phyloP scores from a whole-genome alignment of 2,888 invertebrate species.

The Drosophila rubida region DNA sequence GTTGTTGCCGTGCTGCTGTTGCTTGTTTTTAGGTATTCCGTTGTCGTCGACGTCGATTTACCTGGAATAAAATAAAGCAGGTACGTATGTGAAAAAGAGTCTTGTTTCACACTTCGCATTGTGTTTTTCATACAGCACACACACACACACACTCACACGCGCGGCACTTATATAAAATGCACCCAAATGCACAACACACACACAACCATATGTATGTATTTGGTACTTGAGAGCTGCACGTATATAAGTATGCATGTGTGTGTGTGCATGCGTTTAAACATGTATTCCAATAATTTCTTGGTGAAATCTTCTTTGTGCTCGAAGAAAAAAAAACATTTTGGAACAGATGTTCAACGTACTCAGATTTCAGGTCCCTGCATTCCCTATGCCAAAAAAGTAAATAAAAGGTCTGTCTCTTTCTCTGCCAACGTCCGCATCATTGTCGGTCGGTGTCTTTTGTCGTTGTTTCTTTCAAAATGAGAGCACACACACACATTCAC shows the following conservation, averaged over 20 bases:
- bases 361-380: conserved; percentile 67
- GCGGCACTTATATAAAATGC: conserved; percentile 44
- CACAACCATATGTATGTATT: too few relatives aligned
- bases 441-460: conserved; percentile 36
- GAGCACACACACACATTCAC: conserved; percentile 54
- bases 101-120: conserved; percentile 78
- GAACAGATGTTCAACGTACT: conserved; percentile 73
- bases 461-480: conserved; percentile 49
- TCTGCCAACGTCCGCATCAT: background rate
- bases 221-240: conserved; percentile 28
- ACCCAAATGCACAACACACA: too few relatives aligned
- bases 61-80: conserved; percentile 79
- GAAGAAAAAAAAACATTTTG: conserved; percentile 31
- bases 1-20: conserved; percentile 29
- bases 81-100: conserved; percentile 75
- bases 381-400: conserved; percentile 56
- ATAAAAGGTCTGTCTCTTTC: conserved; percentile 44
- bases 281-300: conserved; percentile 60
- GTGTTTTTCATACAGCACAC: conserved; percentile 61
- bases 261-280: conserved; percentile 27
- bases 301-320: conserved; percentile 70
- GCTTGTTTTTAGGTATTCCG: conserved; percentile 69
- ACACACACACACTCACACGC: conserved; percentile 22
- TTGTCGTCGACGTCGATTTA: conserved; percentile 74
- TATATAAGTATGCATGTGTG: background rate